Percentiles rank a stretch among this genome's conserved stretches.
Evolutionary conservation across 1,140 invertebrate species (phyloP).

Genomic region (Magallana gigas): DNA sequence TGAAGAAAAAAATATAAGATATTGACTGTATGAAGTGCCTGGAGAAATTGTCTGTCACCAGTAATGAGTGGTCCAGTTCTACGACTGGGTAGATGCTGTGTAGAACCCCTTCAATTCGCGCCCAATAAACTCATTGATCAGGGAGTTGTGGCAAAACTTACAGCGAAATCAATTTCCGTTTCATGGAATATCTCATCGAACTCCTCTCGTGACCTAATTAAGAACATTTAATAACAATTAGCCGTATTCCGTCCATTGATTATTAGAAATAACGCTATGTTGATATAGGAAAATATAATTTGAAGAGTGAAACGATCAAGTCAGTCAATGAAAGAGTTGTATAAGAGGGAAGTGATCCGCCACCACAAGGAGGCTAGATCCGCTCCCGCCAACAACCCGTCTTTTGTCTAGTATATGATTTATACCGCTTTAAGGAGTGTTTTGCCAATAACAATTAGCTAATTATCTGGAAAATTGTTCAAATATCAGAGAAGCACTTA

Average conservation of each 20-base stretch:
- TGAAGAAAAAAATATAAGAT: too few species aligned
- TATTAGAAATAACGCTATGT: background rate
- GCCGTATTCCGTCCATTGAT: background rate
- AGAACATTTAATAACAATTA: background rate
- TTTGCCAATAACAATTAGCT: too few species aligned
- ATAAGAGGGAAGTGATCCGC: too few species aligned
- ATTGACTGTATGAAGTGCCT: too few species aligned
- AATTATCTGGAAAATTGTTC: too few species aligned
- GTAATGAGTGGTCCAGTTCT: background rate
- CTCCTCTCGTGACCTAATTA: background rate
- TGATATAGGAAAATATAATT: background rate
- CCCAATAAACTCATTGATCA: background rate
- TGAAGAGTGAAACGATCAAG: background rate
- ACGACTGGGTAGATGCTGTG: background rate
- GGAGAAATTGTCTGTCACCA: background rate
- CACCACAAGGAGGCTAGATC: too few species aligned
- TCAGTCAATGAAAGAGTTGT: background rate
- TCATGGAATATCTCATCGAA: background rate
- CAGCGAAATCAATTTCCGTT: conserved; percentile 10
- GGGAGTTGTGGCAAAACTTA: background rate
- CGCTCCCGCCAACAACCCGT: too few species aligned
- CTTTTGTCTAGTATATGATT: too few species aligned
- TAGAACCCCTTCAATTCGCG: background rate
- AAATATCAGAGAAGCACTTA: too few species aligned
- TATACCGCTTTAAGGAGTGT: too few species aligned